Evolutionary conservation across 1,140 invertebrate species (phyloP).

Genomic region (Pachypeltis micranthus): DNA sequence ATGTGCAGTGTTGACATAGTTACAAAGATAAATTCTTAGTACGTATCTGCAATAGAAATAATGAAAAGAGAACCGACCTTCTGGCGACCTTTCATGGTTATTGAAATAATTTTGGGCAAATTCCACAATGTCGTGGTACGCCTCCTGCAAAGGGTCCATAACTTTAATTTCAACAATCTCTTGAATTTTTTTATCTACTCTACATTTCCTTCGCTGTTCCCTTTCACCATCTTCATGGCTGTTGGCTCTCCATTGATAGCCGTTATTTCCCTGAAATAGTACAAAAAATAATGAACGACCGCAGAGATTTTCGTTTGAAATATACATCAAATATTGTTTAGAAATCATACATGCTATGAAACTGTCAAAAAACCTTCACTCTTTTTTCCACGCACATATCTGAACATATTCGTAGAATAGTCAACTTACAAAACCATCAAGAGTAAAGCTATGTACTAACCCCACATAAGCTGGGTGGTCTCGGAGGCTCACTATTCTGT

Average conservation of each 20-base stretch:
- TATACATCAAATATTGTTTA: too few species aligned
- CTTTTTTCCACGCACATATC: too few species aligned
- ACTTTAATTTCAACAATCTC: slow-evolving; percentile 50
- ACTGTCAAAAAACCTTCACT: too few species aligned
- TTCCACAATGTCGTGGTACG: slow-evolving; percentile 73
- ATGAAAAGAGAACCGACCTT: slow-evolving; percentile 37
- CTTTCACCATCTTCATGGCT: slow-evolving; percentile 39
- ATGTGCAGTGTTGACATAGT: not conserved
- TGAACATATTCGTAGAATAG: too few species aligned
- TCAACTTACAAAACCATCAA: too few species aligned
- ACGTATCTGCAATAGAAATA: not conserved
- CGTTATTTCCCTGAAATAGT: not conserved
- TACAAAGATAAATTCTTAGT: not conserved
- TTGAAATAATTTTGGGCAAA: slow-evolving; percentile 92
- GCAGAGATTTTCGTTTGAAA: too few species aligned
- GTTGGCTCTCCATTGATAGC: slow-evolving; percentile 22
- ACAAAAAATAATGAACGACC: too few species aligned
- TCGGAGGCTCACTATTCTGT: slow-evolving; percentile 15
- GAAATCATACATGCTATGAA: too few species aligned
- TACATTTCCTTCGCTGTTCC: slow-evolving; percentile 62
- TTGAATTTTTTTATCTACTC: slow-evolving; percentile 73
- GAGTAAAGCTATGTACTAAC: slow-evolving; percentile 20
- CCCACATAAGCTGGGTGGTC: slow-evolving; percentile 25
- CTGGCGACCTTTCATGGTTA: slow-evolving; percentile 68
- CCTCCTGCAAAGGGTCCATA: slow-evolving; percentile 30